Evolutionary conservation across 2,113 vertebrate species (phyloP), one percentile per base, ranked within the genome.

Genomic region (Syrmaticus mikado): DNA sequence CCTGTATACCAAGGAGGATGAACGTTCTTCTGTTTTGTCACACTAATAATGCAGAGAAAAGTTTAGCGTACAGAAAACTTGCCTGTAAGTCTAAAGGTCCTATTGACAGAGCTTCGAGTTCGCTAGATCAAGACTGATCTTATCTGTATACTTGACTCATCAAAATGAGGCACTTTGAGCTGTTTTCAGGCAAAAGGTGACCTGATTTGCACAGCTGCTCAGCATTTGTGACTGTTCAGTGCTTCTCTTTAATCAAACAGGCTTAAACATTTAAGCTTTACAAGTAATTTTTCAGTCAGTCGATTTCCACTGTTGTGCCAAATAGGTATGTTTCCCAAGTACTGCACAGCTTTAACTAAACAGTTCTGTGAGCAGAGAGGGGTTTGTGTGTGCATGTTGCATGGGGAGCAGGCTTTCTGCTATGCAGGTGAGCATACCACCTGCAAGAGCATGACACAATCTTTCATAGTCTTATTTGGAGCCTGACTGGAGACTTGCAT

Each of bases 331-430:
- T 62, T 86, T 86, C 76, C 83, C 93, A 90, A 93, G 64, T 62
- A 64, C 43, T 43, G 61, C 2, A 4, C 1, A 1, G 34, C 65
- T 86, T 50, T 45, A 30, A 72, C n/a, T 48, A 14, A 17, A 27
- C n/a, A 24, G 14, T 62, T 77, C 74, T 77, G 32, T 45, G 68
- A 65, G 34, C 12, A 34, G 61, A 68, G 36, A 53, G 81, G 28
- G 27, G 57, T 93, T 88, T 92, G 25, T 40, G 5, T 57, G n/a
- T 68, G 40, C 3, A 0, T 0, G 0, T 21, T 75, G 6, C 0
- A 0, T 53, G 38, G 53, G 21, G 82, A 82, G 48, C 38, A 6
- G 1, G 19, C 24, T 73, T 62, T 55, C 50, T 62, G 15, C 34
- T 74, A 17, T 60, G 19, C 11, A 40, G 61, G 32, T 41, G 50